phyloP scores from a whole-genome alignment of 1,140 invertebrate species.

The Aphelenchoides besseyi region DNA sequence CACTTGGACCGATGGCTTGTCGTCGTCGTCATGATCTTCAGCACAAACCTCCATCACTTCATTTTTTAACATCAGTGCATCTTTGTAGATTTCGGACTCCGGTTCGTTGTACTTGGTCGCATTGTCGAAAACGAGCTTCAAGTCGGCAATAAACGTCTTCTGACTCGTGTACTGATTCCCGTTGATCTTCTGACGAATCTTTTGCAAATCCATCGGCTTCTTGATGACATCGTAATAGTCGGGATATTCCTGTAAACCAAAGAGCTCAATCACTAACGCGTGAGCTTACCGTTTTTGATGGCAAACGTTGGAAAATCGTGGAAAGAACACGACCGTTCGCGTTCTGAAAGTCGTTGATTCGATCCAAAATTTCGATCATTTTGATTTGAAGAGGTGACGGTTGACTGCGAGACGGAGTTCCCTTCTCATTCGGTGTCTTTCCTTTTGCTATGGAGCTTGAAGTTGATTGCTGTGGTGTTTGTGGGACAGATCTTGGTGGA shows the following conservation, averaged over 20 bases:
- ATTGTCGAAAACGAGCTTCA: conserved; percentile 96
- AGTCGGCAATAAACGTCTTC: conserved; percentile 85
- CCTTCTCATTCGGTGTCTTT: conserved; percentile 9
- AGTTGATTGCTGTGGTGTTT: conserved; percentile 77
- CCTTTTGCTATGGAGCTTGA: conserved; percentile 14
- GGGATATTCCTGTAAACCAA: conserved; percentile 72
- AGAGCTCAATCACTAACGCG: background rate
- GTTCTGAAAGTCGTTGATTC: conserved; percentile 20
- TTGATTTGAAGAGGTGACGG: conserved; percentile 5
- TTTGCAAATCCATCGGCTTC: conserved; percentile 88
- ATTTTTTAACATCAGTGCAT: conserved; percentile 85
- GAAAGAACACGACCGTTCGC: conserved; percentile 65
- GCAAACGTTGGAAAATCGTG: conserved; percentile 68
- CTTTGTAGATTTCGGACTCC: conserved; percentile 97
- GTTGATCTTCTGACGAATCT: conserved; percentile 67
- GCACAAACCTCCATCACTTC: conserved; percentile 78
- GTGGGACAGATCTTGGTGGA: conserved; percentile 54
- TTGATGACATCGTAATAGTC: conserved; percentile 95
- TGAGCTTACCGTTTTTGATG: conserved; percentile 75
- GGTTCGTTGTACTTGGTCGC: conserved; percentile 99
- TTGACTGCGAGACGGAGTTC: conserved; percentile 1
- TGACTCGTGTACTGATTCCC: conserved; percentile 66
- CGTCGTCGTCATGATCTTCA: conserved; percentile 78
- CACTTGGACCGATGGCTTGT: conserved; percentile 62
- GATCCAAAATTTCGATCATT: conserved; percentile 55